Evolutionary conservation across 35 echinoderm and acorn worm genomes (phyloP).

Genomic region (Stichopus chloronotus): DNA sequence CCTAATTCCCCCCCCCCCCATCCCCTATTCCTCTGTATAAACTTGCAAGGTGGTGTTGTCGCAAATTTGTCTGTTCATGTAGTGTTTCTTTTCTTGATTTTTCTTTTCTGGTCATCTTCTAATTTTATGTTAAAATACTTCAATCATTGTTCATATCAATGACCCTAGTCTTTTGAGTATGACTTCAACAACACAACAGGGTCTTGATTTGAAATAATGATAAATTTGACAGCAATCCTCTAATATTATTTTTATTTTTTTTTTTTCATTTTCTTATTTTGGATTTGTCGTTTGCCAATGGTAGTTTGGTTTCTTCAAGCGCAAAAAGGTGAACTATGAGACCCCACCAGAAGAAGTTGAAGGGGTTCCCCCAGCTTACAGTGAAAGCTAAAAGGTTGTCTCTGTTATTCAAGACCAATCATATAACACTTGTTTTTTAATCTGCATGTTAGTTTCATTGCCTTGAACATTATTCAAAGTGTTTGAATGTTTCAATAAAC

Average conservation of each 20-base stretch:
- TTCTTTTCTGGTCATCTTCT: too few relatives aligned
- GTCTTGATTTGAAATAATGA: too few relatives aligned
- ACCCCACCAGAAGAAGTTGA: not conserved
- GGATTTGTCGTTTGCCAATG: not conserved
- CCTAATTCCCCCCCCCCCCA: too few relatives aligned
- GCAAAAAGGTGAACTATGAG: conserved; percentile 28
- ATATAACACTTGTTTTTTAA: not conserved
- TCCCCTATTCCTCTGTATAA: too few relatives aligned
- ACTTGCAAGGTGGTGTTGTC: too few relatives aligned
- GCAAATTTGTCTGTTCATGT: too few relatives aligned
- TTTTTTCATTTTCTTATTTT: not conserved
- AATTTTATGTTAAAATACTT: too few relatives aligned
- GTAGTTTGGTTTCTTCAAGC: conserved; percentile 45
- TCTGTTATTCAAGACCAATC: not conserved
- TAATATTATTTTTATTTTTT: not conserved
- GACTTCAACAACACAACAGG: too few relatives aligned
- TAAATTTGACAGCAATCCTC: not conserved
- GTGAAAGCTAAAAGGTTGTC: not conserved
- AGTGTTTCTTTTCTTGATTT: too few relatives aligned
- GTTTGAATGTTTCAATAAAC: not conserved
- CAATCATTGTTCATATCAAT: too few relatives aligned
- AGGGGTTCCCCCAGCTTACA: conserved; percentile 27
- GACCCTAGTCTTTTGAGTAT: too few relatives aligned
- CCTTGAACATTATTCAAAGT: not conserved
- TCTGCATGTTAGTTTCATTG: not conserved